Conservation (phyloP, 2,888 invertebrate species). For the Aradus depressus region DNA sequence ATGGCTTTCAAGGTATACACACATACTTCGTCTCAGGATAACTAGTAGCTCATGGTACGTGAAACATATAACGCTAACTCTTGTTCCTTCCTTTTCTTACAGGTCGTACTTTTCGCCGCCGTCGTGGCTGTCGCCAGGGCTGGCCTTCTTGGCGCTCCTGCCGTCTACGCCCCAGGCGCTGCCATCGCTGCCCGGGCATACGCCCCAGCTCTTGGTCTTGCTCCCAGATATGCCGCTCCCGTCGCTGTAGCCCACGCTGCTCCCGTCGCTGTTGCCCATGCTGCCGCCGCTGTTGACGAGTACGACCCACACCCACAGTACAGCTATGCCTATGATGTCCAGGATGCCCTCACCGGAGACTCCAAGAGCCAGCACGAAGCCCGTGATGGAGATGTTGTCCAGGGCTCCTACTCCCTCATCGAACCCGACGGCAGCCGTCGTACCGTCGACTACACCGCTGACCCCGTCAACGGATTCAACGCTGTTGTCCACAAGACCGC, state of each 20-base stretch:
- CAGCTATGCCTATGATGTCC: constrained; percentile 7
- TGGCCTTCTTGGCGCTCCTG: constrained; percentile 23
- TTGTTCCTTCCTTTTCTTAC: constrained; percentile 6
- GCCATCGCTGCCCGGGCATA: constrained; percentile 9
- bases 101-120: constrained; percentile 24
- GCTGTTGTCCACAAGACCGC: constrained; percentile 2
- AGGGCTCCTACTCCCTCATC: constrained; percentile 7
- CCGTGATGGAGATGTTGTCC: constrained; percentile 8
- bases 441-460: constrained; percentile 10
- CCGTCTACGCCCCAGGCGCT: constrained; percentile 14
- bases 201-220: no score
- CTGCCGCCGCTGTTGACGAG: constrained; percentile 3
- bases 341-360: constrained; percentile 6
- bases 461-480: constrained; percentile 8
- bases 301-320: constrained; percentile 11
- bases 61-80: not conserved
- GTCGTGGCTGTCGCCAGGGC: constrained; percentile 25
- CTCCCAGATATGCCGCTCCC: no score
- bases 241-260: not conserved
- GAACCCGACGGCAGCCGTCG: constrained; percentile 9
- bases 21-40: not conserved
- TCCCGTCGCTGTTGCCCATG: not conserved
- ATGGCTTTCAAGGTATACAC: constrained; percentile 15
- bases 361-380: constrained; percentile 8
- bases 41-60: not conserved